These are phyloP conservation scores for Tenthredo amoena DNA, from an alignment of 2,888 invertebrate species.

Conservation along the genomic window DNA sequence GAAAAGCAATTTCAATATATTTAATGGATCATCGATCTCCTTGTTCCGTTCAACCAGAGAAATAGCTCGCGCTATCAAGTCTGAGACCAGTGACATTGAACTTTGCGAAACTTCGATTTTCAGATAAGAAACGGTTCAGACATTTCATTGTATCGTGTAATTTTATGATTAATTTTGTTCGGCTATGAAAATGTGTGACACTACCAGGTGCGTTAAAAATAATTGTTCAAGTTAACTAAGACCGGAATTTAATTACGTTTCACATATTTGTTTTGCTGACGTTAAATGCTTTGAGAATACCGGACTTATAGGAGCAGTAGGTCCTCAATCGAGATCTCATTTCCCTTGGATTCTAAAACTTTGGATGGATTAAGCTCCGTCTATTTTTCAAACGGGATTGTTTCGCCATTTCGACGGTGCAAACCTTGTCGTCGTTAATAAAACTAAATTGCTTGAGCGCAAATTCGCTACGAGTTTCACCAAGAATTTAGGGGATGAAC, in stretches of 20 bases:
- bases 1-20: not conserved
- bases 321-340: not conserved
- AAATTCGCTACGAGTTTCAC: not conserved
- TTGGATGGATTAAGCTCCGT: conserved; percentile 11
- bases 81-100: not conserved
- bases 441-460: not conserved
- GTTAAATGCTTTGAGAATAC: not conserved
- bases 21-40: too few species aligned
- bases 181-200: not conserved
- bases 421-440: conserved; percentile 27
- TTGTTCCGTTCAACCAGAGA: too few species aligned
- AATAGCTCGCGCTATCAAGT: not conserved
- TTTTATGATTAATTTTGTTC: not conserved
- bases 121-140: not conserved
- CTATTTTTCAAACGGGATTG: conserved; percentile 32
- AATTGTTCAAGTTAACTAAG: not conserved
- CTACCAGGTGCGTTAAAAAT: not conserved
- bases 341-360: not conserved
- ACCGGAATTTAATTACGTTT: conserved; percentile 15
- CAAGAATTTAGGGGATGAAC: not conserved
- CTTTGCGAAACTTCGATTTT: not conserved
- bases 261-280: conserved; percentile 11
- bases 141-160: not conserved
- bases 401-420: conserved; percentile 3
- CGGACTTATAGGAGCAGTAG: not conserved